These are phyloP conservation scores for Heterocephalus glaber DNA, from an alignment of 2,113 vertebrate species.

Conservation along the genomic window DNA sequence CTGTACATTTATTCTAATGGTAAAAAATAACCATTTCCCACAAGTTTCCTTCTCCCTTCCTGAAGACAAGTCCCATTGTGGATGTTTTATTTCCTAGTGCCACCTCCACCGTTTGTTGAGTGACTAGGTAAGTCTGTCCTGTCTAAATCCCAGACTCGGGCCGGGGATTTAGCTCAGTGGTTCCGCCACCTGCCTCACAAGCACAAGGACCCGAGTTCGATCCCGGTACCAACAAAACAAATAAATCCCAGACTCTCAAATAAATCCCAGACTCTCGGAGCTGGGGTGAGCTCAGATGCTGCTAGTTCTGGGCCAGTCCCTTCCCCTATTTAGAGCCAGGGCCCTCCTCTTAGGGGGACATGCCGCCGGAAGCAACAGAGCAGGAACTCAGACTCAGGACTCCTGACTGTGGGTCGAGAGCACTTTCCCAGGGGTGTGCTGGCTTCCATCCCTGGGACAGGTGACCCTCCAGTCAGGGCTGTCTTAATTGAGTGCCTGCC, in stretches of 20 bases:
- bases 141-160: neutral
- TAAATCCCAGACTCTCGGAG: neutral
- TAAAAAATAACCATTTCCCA: neutral
- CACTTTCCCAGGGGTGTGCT: neutral
- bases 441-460: neutral
- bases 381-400: neutral
- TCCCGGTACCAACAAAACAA: too few species aligned
- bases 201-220: too few species aligned
- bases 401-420: neutral
- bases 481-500: neutral
- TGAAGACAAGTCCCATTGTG: neutral
- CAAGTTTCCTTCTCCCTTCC: neutral
- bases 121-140: neutral
- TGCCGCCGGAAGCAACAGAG: neutral
- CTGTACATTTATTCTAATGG: neutral
- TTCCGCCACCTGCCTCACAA: too few species aligned
- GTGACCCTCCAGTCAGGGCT: neutral
- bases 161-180: neutral
- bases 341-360: neutral
- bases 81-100: neutral
- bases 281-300: neutral
- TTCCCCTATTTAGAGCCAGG: neutral
- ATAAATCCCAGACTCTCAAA: too few species aligned
- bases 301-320: neutral
- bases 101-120: rapidly evolving